phyloP scores from a whole-genome alignment of 2,888 invertebrate genomes.

The Synergus japonicus region DNA sequence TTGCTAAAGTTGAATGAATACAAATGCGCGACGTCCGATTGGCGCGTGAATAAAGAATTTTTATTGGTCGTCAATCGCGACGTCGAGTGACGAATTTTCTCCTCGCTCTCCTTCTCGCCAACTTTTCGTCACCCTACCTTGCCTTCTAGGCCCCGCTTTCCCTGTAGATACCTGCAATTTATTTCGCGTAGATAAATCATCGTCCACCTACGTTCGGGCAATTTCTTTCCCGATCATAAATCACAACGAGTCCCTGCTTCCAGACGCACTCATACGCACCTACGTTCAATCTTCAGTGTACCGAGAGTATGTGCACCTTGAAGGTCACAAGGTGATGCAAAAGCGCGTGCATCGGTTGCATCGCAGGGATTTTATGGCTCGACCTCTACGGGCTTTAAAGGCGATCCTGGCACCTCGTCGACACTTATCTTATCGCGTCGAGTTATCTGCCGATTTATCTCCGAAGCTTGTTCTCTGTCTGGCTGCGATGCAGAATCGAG shows the following conservation, averaged over 20 bases:
- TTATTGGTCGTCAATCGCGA: background rate
- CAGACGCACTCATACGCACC: slow-evolving; percentile 47
- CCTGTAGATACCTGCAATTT: slow-evolving; percentile 64
- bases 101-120: background rate
- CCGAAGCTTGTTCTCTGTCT: background rate
- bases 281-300: slow-evolving; percentile 44
- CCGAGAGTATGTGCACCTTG: background rate
- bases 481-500: slow-evolving; percentile 1
- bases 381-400: slow-evolving; percentile 34
- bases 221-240: slow-evolving; percentile 69
- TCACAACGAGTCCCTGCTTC: slow-evolving; percentile 58
- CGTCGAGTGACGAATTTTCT: background rate
- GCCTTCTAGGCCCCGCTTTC: slow-evolving; percentile 45
- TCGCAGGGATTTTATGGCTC: background rate
- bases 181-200: slow-evolving; percentile 68
- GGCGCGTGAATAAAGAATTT: slow-evolving; percentile 1
- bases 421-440: slow-evolving; percentile 36
- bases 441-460: slow-evolving; percentile 29
- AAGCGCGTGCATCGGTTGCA: slow-evolving; percentile 16
- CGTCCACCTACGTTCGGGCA: slow-evolving; percentile 68
- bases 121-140: background rate
- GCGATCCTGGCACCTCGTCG: slow-evolving; percentile 28
- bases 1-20: background rate
- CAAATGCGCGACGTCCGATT: background rate
- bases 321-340: slow-evolving; percentile 33